These are phyloP conservation scores for Mnemiopsis leidyi DNA, from an alignment of 37 sponge, comb jelly and placozoan genomes.

Conservation along the genomic window DNA sequence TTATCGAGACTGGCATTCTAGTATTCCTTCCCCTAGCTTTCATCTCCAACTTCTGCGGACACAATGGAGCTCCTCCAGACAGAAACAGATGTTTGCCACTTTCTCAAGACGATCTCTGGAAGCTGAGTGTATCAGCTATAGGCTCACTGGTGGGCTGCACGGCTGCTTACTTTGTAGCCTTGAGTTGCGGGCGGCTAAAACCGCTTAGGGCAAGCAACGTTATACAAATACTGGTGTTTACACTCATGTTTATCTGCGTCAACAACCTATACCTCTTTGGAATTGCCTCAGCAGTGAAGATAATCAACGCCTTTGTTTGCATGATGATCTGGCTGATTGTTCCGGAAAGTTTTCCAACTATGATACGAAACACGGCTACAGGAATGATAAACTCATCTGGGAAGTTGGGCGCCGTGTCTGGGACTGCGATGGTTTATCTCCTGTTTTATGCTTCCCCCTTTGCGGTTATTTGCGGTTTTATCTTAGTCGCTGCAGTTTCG, in stretches of 20 bases:
- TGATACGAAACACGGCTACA: conserved; percentile 38
- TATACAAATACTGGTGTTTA: background rate
- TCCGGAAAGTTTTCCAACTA: conserved; percentile 57
- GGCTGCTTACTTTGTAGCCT: conserved; percentile 38
- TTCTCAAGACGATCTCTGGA: background rate
- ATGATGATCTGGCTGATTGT: conserved; percentile 60
- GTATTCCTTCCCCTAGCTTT: conserved; percentile 62
- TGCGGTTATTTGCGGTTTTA: background rate
- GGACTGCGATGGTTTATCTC: conserved; percentile 27
- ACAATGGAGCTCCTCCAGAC: background rate
- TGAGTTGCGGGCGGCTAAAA: background rate
- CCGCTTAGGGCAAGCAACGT: background rate
- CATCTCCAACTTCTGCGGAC: conserved; percentile 25
- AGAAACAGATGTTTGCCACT: conserved; percentile 1
- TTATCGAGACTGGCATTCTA: conserved; percentile 22
- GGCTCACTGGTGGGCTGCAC: conserved; percentile 26
- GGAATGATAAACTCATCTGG: conserved; percentile 54
- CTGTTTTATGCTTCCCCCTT: background rate
- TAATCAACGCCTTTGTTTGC: conserved; percentile 51
- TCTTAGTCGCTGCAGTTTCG: background rate
- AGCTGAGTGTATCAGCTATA: conserved; percentile 35
- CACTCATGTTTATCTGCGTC: conserved; percentile 37
- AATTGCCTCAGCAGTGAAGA: conserved; percentile 1
- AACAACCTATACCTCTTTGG: conserved; percentile 47
- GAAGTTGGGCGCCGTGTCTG: conserved; percentile 14